A percentile compares a stretch with the other conserved stretches of the same genome.
Evolutionary conservation across 2,113 vertebrate species (phyloP).

Genomic region (Sphyrna mokarran): DNA sequence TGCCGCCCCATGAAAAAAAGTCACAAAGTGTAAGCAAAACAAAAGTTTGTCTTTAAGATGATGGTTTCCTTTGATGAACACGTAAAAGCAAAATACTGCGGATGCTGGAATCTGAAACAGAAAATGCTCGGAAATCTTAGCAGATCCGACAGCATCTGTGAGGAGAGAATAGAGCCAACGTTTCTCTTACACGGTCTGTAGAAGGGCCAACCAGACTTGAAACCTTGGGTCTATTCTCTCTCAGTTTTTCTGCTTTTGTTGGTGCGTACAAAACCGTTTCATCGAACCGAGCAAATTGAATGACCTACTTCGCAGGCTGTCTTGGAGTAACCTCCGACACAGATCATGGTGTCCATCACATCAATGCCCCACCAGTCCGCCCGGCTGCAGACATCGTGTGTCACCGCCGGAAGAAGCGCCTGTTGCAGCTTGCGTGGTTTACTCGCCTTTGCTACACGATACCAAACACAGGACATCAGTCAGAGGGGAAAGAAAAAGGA

Average conservation of each 20-base stretch:
- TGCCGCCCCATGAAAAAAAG: not conserved
- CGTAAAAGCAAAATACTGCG: too few relatives aligned
- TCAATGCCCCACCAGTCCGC: conserved; percentile 44
- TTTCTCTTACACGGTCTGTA: too few relatives aligned
- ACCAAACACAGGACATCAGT: not conserved
- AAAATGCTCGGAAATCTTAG: too few relatives aligned
- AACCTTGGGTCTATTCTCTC: too few relatives aligned
- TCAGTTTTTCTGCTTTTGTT: too few relatives aligned
- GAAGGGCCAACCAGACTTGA: too few relatives aligned
- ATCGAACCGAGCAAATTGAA: not conserved
- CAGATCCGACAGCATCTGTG: too few relatives aligned
- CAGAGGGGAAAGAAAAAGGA: too few relatives aligned
- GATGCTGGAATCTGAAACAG: too few relatives aligned
- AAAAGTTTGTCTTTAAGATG: not conserved
- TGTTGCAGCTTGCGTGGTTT: conserved; percentile 49
- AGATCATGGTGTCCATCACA: conserved; percentile 48
- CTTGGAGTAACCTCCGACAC: conserved; percentile 45
- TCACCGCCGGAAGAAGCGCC: conserved; percentile 51
- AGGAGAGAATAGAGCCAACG: too few relatives aligned
- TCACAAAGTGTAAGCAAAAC: not conserved
- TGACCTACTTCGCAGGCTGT: conserved; percentile 32
- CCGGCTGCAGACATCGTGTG: conserved; percentile 43
- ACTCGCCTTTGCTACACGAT: conserved; percentile 42
- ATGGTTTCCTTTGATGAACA: not conserved
- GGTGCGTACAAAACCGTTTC: not conserved